These are phyloP conservation scores for Cirrhinus mrigala DNA, from an alignment of 2,797 vertebrate genomes.

Conservation along the genomic window DNA sequence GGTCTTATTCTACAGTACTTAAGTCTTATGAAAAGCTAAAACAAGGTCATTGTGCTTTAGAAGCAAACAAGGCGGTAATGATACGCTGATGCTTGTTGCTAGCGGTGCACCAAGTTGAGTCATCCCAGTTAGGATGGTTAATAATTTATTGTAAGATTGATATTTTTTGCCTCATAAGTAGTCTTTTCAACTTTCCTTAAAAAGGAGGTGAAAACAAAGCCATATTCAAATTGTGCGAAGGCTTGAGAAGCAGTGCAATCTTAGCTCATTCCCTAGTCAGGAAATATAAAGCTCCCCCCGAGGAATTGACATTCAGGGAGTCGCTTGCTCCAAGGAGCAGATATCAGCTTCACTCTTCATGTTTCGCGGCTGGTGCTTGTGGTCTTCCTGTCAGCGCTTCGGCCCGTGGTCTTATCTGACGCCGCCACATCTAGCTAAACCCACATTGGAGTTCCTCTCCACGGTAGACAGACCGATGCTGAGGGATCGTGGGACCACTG, in stretches of 20 bases:
- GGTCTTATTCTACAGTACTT: constrained; percentile 23
- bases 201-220: constrained; percentile 38
- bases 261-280: constrained; percentile 10
- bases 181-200: constrained; percentile 35
- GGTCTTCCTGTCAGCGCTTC: constrained; percentile 26
- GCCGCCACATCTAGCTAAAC: constrained; percentile 27
- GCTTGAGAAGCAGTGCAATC: constrained; percentile 6
- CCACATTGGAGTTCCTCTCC: constrained; percentile 42
- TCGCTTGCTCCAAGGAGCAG: constrained; percentile 4
- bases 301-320: constrained; percentile 31
- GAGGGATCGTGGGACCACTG: constrained; percentile 42
- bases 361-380: constrained; percentile 2
- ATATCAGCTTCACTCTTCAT: constrained; percentile 23
- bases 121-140: constrained; percentile 72
- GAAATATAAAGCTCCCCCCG: neutral
- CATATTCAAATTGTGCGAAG: neutral
- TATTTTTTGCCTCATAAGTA: constrained; percentile 52
- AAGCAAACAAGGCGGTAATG: constrained; percentile 49
- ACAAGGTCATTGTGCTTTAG: constrained; percentile 39
- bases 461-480: constrained; percentile 38
- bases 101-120: constrained; percentile 62
- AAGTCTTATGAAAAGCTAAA: constrained; percentile 46
- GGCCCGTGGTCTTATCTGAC: constrained; percentile 40
- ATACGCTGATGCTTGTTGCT: constrained; percentile 53
- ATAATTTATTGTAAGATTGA: constrained; percentile 74